These are phyloP conservation scores for Anser brachyrhynchus DNA, from an alignment of 2,113 vertebrate genomes.

Conservation along the genomic window DNA sequence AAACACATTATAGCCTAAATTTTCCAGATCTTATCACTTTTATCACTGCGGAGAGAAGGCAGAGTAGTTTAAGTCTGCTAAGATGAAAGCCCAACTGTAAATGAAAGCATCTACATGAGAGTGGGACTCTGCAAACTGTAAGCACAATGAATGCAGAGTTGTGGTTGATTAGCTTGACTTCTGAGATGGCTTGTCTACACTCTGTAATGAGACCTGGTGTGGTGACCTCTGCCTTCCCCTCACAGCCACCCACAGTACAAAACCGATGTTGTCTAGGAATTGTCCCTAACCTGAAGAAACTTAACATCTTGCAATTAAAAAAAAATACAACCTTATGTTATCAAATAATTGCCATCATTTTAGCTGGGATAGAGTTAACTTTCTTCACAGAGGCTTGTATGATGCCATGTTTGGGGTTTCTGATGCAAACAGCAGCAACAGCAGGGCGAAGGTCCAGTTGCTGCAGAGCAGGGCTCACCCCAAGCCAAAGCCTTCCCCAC, in stretches of 20 bases:
- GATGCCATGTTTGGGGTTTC: too few species aligned
- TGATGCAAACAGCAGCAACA: too few species aligned
- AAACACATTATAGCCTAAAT: not conserved
- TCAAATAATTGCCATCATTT: not conserved
- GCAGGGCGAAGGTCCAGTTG: too few species aligned
- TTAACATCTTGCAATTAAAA: not conserved
- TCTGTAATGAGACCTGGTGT: not conserved
- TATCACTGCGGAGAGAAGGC: not conserved
- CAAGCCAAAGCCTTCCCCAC: too few species aligned
- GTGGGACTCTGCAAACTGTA: not conserved
- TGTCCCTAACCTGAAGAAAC: not conserved
- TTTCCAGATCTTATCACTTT: not conserved
- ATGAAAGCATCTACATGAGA: not conserved
- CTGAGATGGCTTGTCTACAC: not conserved
- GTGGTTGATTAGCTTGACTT: not conserved
- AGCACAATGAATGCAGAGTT: not conserved
- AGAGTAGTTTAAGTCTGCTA: not conserved
- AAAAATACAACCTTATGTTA: not conserved
- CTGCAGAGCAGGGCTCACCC: too few species aligned
- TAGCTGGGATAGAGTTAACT: too few species aligned
- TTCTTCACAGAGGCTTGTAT: too few species aligned
- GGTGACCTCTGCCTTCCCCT: not conserved
- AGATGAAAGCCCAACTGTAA: not conserved
- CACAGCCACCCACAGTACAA: not conserved
- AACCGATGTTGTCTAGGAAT: not conserved